These are phyloP conservation scores for Bombus sylvicola DNA, from an alignment of 1,140 invertebrate genomes.

Conservation along the genomic window DNA sequence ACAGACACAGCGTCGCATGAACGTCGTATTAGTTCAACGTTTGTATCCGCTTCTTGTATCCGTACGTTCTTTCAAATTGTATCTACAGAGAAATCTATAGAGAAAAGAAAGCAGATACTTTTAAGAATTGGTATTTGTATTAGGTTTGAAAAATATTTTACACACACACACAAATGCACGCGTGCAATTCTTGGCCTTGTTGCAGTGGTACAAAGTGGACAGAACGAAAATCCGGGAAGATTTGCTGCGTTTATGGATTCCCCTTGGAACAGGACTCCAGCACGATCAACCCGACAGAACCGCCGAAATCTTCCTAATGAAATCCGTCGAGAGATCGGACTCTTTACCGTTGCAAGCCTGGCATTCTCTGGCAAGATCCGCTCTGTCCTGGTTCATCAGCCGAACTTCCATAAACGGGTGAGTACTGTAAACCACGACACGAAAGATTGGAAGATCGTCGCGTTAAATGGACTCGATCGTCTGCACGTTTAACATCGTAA, in stretches of 20 bases:
- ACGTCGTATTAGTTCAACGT: too few species aligned
- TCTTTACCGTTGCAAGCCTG: constrained; percentile 87
- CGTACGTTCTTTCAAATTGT: too few species aligned
- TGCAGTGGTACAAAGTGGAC: constrained; percentile 84
- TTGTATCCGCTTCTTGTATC: too few species aligned
- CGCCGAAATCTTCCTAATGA: constrained; percentile 86
- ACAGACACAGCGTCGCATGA: too few species aligned
- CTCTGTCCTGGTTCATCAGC: constrained; percentile 88
- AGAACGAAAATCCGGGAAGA: constrained; percentile 77
- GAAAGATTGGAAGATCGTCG: neutral
- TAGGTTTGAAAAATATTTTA: neutral
- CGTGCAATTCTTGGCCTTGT: neutral
- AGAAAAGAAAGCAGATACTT: too few species aligned
- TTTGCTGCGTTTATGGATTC: constrained; percentile 82
- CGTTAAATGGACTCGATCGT: neutral
- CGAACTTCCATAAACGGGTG: constrained; percentile 90
- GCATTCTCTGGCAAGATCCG: constrained; percentile 85
- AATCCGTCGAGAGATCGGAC: constrained; percentile 86
- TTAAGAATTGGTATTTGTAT: too few species aligned
- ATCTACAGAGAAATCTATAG: too few species aligned
- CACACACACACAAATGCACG: too few species aligned
- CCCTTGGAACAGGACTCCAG: constrained; percentile 76
- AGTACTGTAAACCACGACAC: constrained; percentile 64
- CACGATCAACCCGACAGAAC: constrained; percentile 83
- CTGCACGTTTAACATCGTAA: neutral